A percentile compares a stretch with the other conserved stretches of the same genome.
Evolutionary conservation across 2,888 invertebrate genomes (phyloP).

Genomic region (Torymus tubicola): DNA sequence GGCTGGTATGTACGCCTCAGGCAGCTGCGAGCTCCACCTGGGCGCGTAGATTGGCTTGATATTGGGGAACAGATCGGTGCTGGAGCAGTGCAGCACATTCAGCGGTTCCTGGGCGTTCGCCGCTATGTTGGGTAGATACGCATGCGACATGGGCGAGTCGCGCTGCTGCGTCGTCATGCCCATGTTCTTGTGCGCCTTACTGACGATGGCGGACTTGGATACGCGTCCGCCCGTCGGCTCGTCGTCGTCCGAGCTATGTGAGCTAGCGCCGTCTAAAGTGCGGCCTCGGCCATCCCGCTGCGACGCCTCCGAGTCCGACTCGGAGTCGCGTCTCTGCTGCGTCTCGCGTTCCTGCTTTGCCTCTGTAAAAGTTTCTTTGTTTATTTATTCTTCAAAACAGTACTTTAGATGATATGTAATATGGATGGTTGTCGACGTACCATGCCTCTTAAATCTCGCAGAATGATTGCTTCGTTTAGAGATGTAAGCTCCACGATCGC

Average conservation of each 20-base stretch:
- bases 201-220: constrained; percentile 31
- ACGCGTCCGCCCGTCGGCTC: constrained; percentile 55
- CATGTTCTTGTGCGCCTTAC: constrained; percentile 72
- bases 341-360: constrained; percentile 45
- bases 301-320: constrained; percentile 89
- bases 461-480: constrained; percentile 68
- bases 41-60: constrained; percentile 82
- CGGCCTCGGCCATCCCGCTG: constrained; percentile 82
- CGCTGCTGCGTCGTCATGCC: constrained; percentile 70
- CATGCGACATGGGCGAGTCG: constrained; percentile 65
- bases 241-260: constrained; percentile 95
- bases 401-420: not conserved
- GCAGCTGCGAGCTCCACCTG: constrained; percentile 83
- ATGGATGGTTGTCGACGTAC: constrained; percentile 7
- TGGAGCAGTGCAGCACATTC: constrained; percentile 76
- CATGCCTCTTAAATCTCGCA: constrained; percentile 52
- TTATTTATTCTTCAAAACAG: no score
- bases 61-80: constrained; percentile 84
- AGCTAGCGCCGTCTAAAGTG: constrained; percentile 93
- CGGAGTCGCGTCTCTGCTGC: constrained; percentile 80
- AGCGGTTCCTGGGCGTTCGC: constrained; percentile 66
- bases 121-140: constrained; percentile 81
- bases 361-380: constrained; percentile 12
- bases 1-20: constrained; percentile 80
- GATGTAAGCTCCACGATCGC: constrained; percentile 73